phyloP scores from a whole-genome alignment of 2,797 vertebrate species.

The Onychomys leucogaster region DNA sequence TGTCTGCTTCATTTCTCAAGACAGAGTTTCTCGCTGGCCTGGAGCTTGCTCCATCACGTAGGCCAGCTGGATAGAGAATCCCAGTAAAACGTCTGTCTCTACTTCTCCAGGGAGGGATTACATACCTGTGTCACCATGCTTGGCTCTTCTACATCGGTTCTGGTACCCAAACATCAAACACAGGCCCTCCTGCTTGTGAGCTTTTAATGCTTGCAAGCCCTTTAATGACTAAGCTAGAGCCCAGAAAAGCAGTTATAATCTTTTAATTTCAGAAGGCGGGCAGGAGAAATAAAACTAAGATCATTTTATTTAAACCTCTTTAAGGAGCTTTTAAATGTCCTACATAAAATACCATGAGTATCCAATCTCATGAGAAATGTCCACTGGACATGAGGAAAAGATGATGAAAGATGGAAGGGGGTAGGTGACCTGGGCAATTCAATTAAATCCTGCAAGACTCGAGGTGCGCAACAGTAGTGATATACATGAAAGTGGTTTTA shows the following conservation, averaged over 20 bases:
- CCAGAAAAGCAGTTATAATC: background rate
- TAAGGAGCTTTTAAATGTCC: background rate
- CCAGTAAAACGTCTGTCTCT: background rate
- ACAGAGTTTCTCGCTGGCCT: background rate
- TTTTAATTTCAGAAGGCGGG: slow-evolving; percentile 39
- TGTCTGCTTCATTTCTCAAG: background rate
- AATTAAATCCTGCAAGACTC: background rate
- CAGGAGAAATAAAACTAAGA: slow-evolving; percentile 25
- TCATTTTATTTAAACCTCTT: background rate
- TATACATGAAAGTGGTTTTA: background rate
- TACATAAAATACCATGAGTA: background rate
- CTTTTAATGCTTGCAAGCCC: too few species aligned
- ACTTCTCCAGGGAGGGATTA: background rate
- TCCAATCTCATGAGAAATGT: background rate
- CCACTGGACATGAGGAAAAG: background rate
- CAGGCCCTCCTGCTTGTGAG: background rate
- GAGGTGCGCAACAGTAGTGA: background rate
- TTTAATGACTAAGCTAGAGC: background rate
- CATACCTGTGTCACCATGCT: background rate
- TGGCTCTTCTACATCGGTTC: background rate
- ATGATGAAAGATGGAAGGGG: background rate
- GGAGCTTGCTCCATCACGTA: too few species aligned
- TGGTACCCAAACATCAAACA: background rate
- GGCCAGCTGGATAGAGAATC: background rate
- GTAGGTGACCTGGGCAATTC: background rate